These are phyloP conservation scores for Phacellophora camtschatica DNA, from an alignment of 30 jellyfish, hydroid and myxozoan genomes.

Conservation along the genomic window DNA sequence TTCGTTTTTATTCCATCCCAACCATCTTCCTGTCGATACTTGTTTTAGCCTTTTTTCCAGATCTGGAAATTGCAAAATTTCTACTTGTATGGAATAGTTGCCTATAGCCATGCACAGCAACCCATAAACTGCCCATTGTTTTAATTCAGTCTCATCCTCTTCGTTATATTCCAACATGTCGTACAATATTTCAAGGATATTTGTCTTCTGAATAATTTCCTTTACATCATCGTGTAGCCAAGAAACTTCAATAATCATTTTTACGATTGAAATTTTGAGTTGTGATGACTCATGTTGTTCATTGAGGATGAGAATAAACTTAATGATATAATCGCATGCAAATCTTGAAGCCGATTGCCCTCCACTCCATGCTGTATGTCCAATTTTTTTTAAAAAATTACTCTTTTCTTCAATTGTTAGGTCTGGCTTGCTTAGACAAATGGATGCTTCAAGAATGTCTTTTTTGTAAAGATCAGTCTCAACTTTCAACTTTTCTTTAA, in stretches of 20 bases:
- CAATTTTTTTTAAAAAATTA: neutral
- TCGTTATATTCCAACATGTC: neutral
- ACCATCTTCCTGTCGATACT: constrained; percentile 31
- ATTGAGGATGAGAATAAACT: constrained; percentile 1
- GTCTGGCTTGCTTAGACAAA: neutral
- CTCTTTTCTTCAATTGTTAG: constrained; percentile 14
- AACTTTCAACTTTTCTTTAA: neutral
- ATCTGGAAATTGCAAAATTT: neutral
- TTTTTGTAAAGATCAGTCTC: constrained; percentile 50
- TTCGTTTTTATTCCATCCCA: constrained; percentile 31
- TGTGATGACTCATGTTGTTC: constrained; percentile 2
- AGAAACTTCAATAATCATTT: constrained; percentile 21
- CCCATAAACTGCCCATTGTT: constrained; percentile 64
- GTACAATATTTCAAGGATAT: neutral
- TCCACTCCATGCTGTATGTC: constrained; percentile 49
- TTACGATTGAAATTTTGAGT: constrained; percentile 3
- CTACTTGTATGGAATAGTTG: neutral
- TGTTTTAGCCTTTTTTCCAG: neutral
- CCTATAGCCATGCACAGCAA: constrained; percentile 45
- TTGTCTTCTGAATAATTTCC: neutral
- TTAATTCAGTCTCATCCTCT: neutral
- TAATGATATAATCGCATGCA: constrained; percentile 4
- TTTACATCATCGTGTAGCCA: constrained; percentile 43
- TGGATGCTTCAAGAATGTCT: constrained; percentile 27
- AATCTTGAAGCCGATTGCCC: constrained; percentile 34